Evolutionary conservation across 2,888 invertebrate genomes (phyloP).

Genomic region (Acanthoscelides obtectus): DNA sequence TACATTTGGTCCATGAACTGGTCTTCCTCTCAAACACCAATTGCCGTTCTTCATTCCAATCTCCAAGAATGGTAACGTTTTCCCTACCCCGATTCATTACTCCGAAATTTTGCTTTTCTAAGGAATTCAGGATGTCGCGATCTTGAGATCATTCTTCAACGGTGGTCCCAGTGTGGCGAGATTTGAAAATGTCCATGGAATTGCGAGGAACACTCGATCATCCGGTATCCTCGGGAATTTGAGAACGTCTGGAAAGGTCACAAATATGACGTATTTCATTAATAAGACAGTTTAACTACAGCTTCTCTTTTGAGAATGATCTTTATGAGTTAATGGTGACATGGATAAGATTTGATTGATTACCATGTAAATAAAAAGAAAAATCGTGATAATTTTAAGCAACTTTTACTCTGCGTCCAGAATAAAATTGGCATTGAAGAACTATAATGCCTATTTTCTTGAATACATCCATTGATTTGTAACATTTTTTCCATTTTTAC

Average conservation of each 20-base stretch:
- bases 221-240: conserved; percentile 67
- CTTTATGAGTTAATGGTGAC: too few species aligned
- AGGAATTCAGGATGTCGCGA: conserved; percentile 2
- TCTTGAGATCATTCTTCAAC: conserved; percentile 7
- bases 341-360: too few species aligned
- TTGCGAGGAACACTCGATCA: conserved; percentile 52
- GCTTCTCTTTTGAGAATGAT: too few species aligned
- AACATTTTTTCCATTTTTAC: too few species aligned
- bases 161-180: background rate
- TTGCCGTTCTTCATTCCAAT: conserved; percentile 36
- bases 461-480: too few species aligned
- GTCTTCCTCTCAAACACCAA: conserved; percentile 74
- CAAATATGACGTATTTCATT: conserved; percentile 64
- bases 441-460: too few species aligned
- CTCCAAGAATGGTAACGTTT: conserved; percentile 40
- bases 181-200: conserved; percentile 5
- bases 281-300: conserved; percentile 32
- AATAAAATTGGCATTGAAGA: too few species aligned
- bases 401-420: too few species aligned
- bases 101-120: background rate
- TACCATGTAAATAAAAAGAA: too few species aligned
- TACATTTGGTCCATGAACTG: conserved; percentile 83
- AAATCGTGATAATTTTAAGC: too few species aligned
- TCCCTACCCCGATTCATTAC: conserved; percentile 27
- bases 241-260: conserved; percentile 77